Base-by-base conservation (phyloP, 2,113 vertebrate species). In the Ancistrus triradiatus region DNA sequence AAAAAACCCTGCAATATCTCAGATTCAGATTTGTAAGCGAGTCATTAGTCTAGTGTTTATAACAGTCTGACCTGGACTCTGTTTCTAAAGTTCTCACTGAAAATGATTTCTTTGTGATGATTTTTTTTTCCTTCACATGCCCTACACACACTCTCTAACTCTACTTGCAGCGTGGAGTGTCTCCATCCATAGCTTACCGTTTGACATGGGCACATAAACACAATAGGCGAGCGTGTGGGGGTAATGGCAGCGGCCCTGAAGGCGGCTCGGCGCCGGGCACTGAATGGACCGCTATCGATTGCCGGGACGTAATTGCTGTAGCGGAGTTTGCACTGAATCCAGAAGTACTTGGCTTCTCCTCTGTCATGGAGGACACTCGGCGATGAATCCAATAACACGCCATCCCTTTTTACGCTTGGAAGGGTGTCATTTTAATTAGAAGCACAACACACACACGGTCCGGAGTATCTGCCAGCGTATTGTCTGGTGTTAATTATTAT, bases 291-390 rank as follows among this genome's bases (percentile, higher is more conserved):
- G 1, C 18, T 66, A 66, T 66, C 44, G 63, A 66, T 66, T 21
- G 53, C 42, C 58, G 33, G n/a, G 53, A 49, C 58, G 63, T 66
- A 66, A 66, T 66, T 66, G 63, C 53, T 47, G 58, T 66, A 58
- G 53, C 56, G 24, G 43, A 33, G 53, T 49, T 40, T 43, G 33
- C 25, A n/a, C 24, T 11, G 63, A 57, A 66, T 40, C 43, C 52
- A 13, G 19, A 14, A 49, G 44, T 58, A 31, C 55, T 50, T 42
- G 44, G 55, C 43, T 28, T 57, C 28, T 28, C 27, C 52, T 66
- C 33, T 48, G 6, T 56, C 50, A 24, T 66, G 57, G 21, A 10
- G 38, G 33, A 48, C n/a, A 46, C 24, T 21, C 14, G 35, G 22
- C 37, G 33, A 50, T 35, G 21, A 50, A 63, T 31, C 49, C 49